phyloP scores from a whole-genome alignment of 2,113 vertebrate genomes.

The Chlorodrepanis virens region DNA sequence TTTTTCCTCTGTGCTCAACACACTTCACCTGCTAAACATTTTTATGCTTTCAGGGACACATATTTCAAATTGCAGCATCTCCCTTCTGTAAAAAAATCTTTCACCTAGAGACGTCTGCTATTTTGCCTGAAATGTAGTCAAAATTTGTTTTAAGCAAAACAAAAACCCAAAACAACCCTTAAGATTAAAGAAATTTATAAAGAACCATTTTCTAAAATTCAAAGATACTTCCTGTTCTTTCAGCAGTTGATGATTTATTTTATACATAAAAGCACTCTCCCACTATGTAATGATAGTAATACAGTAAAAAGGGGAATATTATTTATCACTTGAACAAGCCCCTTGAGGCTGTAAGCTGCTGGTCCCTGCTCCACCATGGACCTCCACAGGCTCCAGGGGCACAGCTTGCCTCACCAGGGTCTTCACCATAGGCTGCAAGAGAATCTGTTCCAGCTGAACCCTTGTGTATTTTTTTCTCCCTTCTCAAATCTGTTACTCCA shows the following conservation, averaged over 20 bases:
- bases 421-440: not conserved
- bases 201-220: not conserved
- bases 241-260: not conserved
- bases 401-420: not conserved
- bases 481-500: not conserved
- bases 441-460: not conserved
- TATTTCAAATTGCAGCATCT: not conserved
- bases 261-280: not conserved
- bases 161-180: not conserved
- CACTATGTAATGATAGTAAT: not conserved
- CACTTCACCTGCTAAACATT: not conserved
- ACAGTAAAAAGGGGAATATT: not conserved
- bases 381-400: not conserved
- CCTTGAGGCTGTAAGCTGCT: not conserved
- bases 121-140: not conserved
- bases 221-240: not conserved
- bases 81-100: not conserved
- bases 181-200: not conserved
- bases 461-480: not conserved
- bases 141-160: not conserved
- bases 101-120: not conserved
- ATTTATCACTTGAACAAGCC: not conserved
- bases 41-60: not conserved
- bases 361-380: not conserved
- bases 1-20: not conserved